Evolutionary conservation across 2,888 invertebrate genomes (phyloP), one percentile per base, ranked within the genome.

Genomic region (Autographa gamma): DNA sequence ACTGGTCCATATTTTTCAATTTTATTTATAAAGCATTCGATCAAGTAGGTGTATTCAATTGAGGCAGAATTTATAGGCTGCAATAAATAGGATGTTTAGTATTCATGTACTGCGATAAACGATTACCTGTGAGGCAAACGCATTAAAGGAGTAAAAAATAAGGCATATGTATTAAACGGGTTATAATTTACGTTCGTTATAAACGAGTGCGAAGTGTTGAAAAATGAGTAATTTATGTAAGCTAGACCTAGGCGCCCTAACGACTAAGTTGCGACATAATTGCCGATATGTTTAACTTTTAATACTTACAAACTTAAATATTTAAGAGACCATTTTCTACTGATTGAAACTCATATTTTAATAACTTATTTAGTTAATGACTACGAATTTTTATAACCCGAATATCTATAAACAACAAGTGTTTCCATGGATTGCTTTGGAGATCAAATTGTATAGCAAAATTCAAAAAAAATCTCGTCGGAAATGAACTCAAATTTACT

Each of bases 71-170:
- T 86, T 85, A 85, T 81, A 81, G 82, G 77, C 77, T 59, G 81
- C 85, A 87, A 86, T 89, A 88, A 88, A 88, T 88, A 88, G 85
- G 82, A 88, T 83, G 80, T 85, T 88, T 89, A 89, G 86, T 88
- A 89, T 88, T 87, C 87, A 87, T 85, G 83, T 74, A 80, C 78
- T 79, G 81, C 85, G 85, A 86, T 88, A 86, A 86, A 86, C 87
- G 85, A 89, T 88, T 89, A 89, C 85, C 85, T 77, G 84, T 73
- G 73, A 79, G 78, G 81, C 81, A 77, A 79, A 80, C 77, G 79
- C 82, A 81, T 85, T 85, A 87, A 79, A 83, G 70, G 63, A 73
- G 79, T 84, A 88, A 88, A 90, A 89, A 89, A 86, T 84, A 82
- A 81, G 78, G 79, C 80, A 76, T 71, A 86, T 88, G 84, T 83